A percentile compares a stretch with the other conserved stretches of the same genome.
phyloP scores from a whole-genome alignment of 2,797 vertebrate genomes.

The Platyrinchus mystaceus region DNA sequence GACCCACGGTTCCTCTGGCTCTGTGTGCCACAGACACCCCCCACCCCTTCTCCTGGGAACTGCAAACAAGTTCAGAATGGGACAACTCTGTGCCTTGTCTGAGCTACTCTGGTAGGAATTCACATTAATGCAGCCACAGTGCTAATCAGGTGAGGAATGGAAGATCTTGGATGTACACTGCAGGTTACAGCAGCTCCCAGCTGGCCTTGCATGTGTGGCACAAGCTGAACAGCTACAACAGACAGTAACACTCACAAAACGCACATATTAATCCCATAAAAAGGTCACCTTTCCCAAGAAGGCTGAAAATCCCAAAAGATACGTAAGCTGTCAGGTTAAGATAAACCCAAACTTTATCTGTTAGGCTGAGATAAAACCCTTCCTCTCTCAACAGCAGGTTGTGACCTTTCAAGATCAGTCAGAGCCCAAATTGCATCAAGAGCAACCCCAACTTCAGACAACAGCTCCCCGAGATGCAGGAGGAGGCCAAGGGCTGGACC shows the following conservation, averaged over 20 bases:
- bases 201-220: rapidly evolving
- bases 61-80: neutral
- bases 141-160: neutral
- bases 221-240: neutral
- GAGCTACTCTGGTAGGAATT: neutral
- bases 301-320: neutral
- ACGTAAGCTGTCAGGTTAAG: neutral
- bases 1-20: neutral
- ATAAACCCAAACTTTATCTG: neutral
- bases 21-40: neutral
- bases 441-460: neutral
- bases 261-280: neutral
- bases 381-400: neutral
- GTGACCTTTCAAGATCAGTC: neutral
- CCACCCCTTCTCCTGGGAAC: neutral
- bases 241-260: neutral
- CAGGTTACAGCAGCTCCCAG: neutral
- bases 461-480: neutral
- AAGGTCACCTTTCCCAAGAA: neutral
- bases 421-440: neutral
- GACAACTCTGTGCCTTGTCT: neutral
- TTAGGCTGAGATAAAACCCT: neutral
- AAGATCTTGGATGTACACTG: neutral
- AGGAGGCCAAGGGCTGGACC: neutral
- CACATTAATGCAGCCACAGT: neutral